Evolutionary conservation across 2,797 vertebrate genomes (phyloP), one percentile per base, ranked within the genome.

Genomic region (Acipenser transmontanus): DNA sequence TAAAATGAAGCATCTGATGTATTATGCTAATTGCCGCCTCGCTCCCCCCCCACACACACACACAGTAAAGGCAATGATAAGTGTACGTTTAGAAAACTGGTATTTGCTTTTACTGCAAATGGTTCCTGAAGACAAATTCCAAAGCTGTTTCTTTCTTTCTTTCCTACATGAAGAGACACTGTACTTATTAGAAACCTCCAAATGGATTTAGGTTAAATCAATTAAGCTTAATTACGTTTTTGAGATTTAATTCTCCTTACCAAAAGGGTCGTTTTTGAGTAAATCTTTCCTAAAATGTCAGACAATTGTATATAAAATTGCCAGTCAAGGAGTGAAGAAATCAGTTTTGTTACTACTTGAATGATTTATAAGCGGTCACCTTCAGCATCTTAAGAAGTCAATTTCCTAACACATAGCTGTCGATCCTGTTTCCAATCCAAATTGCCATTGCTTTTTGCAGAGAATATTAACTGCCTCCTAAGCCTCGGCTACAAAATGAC

Each of bases 201-300:
- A 59, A 56, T 67, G 64, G 7, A 20, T 74, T 65, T 57, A 11
- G 14, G 54, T 57, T 57, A 13, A 57, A n/a, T n/a, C 7, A 57
- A 2, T 57, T 57, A 13, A 57, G 54, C 3, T 13, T 59, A 7
- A 1, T 60, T 68, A 2, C 2, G 1, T 11, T 65, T 17, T 66
- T 1, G 1, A 72, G 57, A 12, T 50, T 74, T 67, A 70, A 47
- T 47, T 67, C 51, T 49, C 47, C 6, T 17, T 4, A 34, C 2
- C 72, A 61, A 64, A 65, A 67, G 6, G 56, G 60, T 60, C n/a
- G 11, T 56, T 56, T 69, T 34, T 51, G 64, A 47, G 59, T 71
- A 67, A 61, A 72, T 74, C 70, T 72, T 47, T 79, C 71, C 75
- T 69, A 77, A 75, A 74, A 77, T 78, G 67, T 75, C 73, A 73